phyloP scores from a whole-genome alignment of 2,888 invertebrate species.

The Erannis defoliaria region DNA sequence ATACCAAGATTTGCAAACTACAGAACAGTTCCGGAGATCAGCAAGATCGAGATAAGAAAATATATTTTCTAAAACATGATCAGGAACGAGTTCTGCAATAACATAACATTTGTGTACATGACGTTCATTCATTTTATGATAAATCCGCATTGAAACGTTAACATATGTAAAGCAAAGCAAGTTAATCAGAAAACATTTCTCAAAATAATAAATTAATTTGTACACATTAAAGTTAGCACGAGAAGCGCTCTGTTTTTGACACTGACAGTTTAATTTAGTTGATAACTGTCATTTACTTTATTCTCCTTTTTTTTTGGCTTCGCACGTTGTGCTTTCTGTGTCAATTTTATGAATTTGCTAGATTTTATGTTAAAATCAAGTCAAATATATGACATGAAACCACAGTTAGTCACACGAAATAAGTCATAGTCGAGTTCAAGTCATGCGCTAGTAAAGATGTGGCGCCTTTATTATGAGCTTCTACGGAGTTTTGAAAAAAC shows the following conservation, averaged over 20 bases:
- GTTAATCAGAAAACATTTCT: slow-evolving; percentile 20
- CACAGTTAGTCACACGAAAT: no score
- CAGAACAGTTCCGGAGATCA: slow-evolving; percentile 95
- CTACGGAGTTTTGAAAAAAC: no score
- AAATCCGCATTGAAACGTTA: slow-evolving; percentile 44
- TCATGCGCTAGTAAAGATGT: no score
- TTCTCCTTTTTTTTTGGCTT: no score
- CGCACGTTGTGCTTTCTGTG: no score
- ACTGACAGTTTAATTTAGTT: not conserved
- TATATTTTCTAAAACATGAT: slow-evolving; percentile 94
- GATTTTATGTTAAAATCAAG: no score
- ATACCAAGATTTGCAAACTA: slow-evolving; percentile 98
- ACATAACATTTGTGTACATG: slow-evolving; percentile 79
- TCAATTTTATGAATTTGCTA: no score
- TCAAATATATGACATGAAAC: no score
- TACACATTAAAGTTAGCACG: slow-evolving; percentile 1
- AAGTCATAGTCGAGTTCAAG: no score
- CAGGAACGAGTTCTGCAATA: slow-evolving; percentile 89
- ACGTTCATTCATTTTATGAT: slow-evolving; percentile 55
- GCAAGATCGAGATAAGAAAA: slow-evolving; percentile 96
- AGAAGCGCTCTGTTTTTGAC: not conserved
- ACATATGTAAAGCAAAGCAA: slow-evolving; percentile 28
- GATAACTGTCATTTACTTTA: no score
- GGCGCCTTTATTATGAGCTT: no score
- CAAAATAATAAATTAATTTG: slow-evolving; percentile 11